Percentiles rank a stretch among this genome's conserved stretches.
Evolutionary conservation across 2,797 vertebrate species (phyloP).

Genomic region (Australoheros facetus): DNA sequence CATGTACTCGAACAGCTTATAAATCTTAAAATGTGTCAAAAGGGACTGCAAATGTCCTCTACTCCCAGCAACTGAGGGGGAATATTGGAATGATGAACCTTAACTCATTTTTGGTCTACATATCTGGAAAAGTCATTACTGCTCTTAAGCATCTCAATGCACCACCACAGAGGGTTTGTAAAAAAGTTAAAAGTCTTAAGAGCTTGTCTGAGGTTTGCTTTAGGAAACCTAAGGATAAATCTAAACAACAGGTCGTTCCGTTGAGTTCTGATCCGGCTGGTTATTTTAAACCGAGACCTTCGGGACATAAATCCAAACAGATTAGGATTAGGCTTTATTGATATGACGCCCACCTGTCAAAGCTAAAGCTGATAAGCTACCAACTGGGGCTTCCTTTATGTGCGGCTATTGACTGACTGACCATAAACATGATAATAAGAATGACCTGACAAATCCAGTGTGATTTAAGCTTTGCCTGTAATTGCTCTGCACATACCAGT

Average conservation of each 20-base stretch:
- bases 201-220: conserved; percentile 29
- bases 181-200: conserved; percentile 41
- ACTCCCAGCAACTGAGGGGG: conserved; percentile 37
- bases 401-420: background rate
- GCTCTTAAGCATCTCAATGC: conserved; percentile 35
- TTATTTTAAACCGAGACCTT: conserved; percentile 26
- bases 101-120: conserved; percentile 58
- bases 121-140: conserved; percentile 69
- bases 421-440: background rate
- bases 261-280: conserved; percentile 4
- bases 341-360: conserved; percentile 21
- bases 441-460: background rate
- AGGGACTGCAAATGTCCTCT: conserved; percentile 48
- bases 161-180: conserved; percentile 47
- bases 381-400: background rate
- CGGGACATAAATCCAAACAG: conserved; percentile 37
- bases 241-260: conserved; percentile 38
- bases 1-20: conserved; percentile 22
- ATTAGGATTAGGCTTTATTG: conserved; percentile 32
- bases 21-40: conserved; percentile 55
- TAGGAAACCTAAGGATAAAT: conserved; percentile 32
- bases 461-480: background rate
- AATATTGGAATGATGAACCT: conserved; percentile 49
- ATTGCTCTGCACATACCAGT: background rate
- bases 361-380: background rate